Evolutionary conservation across 2,113 vertebrate species (phyloP), one percentile per base, ranked within the genome.

Genomic region (Scalopus aquaticus): DNA sequence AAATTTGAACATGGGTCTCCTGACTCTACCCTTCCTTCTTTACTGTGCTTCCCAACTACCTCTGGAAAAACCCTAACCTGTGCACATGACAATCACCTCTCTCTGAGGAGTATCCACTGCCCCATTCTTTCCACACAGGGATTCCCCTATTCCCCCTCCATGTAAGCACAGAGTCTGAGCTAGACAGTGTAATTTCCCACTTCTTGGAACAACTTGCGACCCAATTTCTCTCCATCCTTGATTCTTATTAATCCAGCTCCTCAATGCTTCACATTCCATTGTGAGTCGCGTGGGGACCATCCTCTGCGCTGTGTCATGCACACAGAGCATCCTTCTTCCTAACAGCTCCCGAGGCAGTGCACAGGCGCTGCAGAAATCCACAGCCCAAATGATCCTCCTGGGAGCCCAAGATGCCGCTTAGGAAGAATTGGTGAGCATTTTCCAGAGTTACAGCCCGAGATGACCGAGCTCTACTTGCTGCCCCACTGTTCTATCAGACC

Each of bases 211-310:
- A 1, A 17, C 30, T 11, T 46, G 77, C 84, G 77, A 94, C 58
- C 80, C 58, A 78, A 6, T 96, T 96, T 97, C 92, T 95, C 74
- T 87, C 82, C 44, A 79, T 65, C 32, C 49, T 84, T 65, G 74
- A 92, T 95, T 96, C 74, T 91, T 83, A 82, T 87, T 92, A 92
- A 92, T 89, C 85, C 82, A 94, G 11, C 81, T 94, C 73, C 81
- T 95, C 32, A 30, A 69, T 28, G 15, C 51, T 86, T 65, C 78
- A 30, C 64, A 90, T 74, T 76, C 77, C 58, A 19, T 9, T 64
- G 77, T 49, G 65, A 80, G 90, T 51, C 49, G 0, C 78, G 12
- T 26, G 32, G 96, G 96, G 90, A 83, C 64, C 82, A 92, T 96
- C 81, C 42, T 83, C 77, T 67, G 32, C 24, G 35, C 32, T 86